Evolutionary conservation across 2,888 invertebrate genomes (phyloP).

Genomic region (Netelia virgata): DNA sequence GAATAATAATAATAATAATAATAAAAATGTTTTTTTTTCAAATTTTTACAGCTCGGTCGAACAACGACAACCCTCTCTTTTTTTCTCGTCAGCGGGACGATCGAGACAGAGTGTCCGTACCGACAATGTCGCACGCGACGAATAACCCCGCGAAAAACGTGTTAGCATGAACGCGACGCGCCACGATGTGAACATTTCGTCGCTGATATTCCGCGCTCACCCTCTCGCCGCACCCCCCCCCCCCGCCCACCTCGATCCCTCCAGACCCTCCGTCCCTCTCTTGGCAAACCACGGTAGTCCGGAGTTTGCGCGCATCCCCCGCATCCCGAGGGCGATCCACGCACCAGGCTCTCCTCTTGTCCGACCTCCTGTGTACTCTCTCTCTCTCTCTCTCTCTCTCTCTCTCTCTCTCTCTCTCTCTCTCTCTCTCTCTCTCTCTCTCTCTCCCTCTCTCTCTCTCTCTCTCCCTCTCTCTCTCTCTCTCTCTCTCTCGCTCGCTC

Average conservation of each 20-base stretch:
- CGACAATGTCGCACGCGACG: neutral
- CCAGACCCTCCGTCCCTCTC: constrained; percentile 25
- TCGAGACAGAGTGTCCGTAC: neutral
- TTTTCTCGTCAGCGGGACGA: neutral
- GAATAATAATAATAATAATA: too few species aligned
- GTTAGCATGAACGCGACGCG: constrained; percentile 76
- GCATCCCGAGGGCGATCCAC: constrained; percentile 57
- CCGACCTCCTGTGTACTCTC: constrained; percentile 32
- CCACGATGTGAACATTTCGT: constrained; percentile 78
- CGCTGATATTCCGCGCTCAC: constrained; percentile 70
- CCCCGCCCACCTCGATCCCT: too few species aligned
- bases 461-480: too few species aligned
- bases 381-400: neutral
- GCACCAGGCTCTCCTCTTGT: constrained; percentile 7
- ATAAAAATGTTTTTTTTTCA: neutral
- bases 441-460: too few species aligned
- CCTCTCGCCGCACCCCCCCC: constrained; percentile 73
- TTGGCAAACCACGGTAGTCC: constrained; percentile 36
- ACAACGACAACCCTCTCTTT: neutral
- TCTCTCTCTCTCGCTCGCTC: too few species aligned
- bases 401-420: neutral
- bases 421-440: too few species aligned
- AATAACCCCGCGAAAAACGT: constrained; percentile 66
- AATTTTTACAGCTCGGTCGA: neutral
- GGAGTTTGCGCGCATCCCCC: constrained; percentile 68